Conservation (phyloP, 1,140 invertebrate species). For the Himalopsyche phryganea region DNA sequence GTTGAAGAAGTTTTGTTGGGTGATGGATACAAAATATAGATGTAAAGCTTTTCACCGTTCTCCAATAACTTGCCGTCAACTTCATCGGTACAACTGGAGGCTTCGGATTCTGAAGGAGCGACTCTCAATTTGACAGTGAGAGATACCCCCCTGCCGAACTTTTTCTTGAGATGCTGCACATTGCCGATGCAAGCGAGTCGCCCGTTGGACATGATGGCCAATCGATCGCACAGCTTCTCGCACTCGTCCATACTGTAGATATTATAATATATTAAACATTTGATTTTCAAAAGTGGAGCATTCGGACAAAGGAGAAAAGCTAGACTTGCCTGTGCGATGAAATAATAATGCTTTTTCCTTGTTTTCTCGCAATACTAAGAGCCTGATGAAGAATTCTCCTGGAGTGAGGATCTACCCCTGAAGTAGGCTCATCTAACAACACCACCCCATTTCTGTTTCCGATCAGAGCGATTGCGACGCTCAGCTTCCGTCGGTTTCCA, state of each 20-base stretch:
- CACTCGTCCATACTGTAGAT: constrained; percentile 81
- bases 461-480: constrained; percentile 73
- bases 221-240: constrained; percentile 69
- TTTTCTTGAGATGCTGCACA: constrained; percentile 53
- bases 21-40: too few species aligned
- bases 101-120: not conserved
- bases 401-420: constrained; percentile 69
- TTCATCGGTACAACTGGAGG: too few species aligned
- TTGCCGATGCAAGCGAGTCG: constrained; percentile 58
- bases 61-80: too few species aligned
- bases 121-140: constrained; percentile 36
- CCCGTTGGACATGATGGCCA: constrained; percentile 82
- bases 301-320: too few species aligned
- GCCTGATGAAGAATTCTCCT: constrained; percentile 50
- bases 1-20: too few species aligned
- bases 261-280: too few species aligned
- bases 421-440: constrained; percentile 72
- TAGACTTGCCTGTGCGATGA: constrained; percentile 52
- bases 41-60: too few species aligned
- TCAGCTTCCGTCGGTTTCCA: constrained; percentile 79
- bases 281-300: too few species aligned
- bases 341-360: constrained; percentile 44
- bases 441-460: constrained; percentile 64
- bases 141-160: constrained; percentile 54
- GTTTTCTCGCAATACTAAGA: constrained; percentile 41